Conservation (phyloP, 2,113 vertebrate species). For the Toxostoma redivivum region DNA sequence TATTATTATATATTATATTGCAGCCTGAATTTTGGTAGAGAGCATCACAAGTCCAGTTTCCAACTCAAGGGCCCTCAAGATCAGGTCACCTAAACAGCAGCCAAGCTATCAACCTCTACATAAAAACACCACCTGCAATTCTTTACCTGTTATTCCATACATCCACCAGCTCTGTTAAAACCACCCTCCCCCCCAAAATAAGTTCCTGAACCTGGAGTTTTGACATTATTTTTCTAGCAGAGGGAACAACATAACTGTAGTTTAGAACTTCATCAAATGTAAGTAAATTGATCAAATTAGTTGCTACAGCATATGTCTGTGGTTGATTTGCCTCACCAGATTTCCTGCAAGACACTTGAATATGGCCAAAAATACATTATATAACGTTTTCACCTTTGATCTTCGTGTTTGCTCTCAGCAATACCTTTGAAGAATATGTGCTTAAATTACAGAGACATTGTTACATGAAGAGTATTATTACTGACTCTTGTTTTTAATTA, state of each 20-base stretch:
- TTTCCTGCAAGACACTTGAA: background rate
- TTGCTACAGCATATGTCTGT: background rate
- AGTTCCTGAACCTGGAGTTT: background rate
- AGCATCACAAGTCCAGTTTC: background rate
- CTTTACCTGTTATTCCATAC: background rate
- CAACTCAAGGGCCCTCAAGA: background rate
- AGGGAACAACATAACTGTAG: background rate
- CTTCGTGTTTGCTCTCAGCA: background rate
- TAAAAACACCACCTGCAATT: background rate
- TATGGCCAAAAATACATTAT: background rate
- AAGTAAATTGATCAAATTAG: background rate
- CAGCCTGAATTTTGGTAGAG: background rate
- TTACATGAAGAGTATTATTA: background rate
- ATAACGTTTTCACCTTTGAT: background rate
- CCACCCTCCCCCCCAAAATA: fast-evolving
- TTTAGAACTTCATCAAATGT: background rate
- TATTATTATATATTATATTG: too few relatives aligned
- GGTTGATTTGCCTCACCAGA: background rate
- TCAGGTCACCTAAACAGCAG: background rate
- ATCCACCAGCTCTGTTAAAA: background rate
- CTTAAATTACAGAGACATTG: background rate
- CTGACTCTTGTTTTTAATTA: background rate
- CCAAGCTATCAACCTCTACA: background rate
- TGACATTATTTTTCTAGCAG: background rate
- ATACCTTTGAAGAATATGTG: background rate